Evolutionary conservation across 2,113 vertebrate genomes (phyloP).

Genomic region (Emydocephalus ijimae): DNA sequence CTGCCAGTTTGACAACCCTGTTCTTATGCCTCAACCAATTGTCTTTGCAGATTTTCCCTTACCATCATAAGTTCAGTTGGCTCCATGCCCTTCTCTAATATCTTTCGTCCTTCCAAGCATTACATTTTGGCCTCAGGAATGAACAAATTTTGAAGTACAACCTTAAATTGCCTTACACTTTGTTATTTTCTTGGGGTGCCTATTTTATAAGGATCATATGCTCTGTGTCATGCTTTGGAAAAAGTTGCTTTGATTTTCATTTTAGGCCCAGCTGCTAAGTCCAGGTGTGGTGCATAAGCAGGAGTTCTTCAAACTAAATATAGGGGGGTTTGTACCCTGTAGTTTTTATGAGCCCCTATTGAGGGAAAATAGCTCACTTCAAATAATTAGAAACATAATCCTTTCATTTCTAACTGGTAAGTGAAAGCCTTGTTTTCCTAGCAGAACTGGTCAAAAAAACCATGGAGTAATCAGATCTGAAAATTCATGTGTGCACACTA

Average conservation of each 20-base stretch:
- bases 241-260: constrained; percentile 21
- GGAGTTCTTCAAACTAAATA: constrained; percentile 50
- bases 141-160: constrained; percentile 51
- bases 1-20: too few relatives aligned
- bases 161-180: constrained; percentile 57
- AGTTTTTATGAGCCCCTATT: constrained; percentile 50
- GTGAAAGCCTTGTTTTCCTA: constrained; percentile 41
- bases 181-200: constrained; percentile 60
- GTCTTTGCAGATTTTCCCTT: background rate
- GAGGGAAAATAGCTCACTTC: constrained; percentile 61
- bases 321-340: constrained; percentile 52
- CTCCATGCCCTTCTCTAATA: background rate
- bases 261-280: constrained; percentile 48
- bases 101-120: background rate
- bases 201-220: constrained; percentile 38
- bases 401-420: constrained; percentile 37
- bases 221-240: constrained; percentile 54
- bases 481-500: constrained; percentile 5
- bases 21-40: background rate
- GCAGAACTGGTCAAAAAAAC: constrained; percentile 25
- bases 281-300: constrained; percentile 54
- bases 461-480: constrained; percentile 13
- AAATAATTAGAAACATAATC: constrained; percentile 67
- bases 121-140: constrained; percentile 1
- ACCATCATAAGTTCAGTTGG: background rate